phyloP scores from a whole-genome alignment of 2,113 vertebrate species.

The Arothron firmamentum region DNA sequence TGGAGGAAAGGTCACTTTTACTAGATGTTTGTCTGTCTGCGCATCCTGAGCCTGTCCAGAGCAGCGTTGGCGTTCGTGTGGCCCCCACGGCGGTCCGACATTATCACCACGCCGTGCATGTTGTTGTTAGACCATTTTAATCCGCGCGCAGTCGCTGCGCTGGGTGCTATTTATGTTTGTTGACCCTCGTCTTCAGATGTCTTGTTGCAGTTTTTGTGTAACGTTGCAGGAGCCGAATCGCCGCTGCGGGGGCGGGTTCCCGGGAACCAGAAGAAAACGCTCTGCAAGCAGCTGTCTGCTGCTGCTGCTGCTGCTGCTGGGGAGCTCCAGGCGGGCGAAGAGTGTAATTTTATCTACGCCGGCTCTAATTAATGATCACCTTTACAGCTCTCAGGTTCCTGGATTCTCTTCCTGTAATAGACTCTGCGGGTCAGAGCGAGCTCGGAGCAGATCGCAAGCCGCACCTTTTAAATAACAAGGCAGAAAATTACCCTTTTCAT shows the following conservation, averaged over 20 bases:
- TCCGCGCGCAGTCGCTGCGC: no score
- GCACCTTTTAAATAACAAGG: slow-evolving; percentile 44
- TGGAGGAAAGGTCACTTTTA: no score
- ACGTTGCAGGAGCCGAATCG: not conserved
- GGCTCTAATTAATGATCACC: slow-evolving; percentile 27
- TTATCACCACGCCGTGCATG: no score
- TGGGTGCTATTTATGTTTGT: no score
- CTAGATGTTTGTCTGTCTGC: no score
- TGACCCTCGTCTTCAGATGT: not conserved
- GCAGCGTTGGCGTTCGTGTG: no score
- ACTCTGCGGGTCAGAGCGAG: slow-evolving; percentile 11
- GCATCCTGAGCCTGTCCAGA: no score
- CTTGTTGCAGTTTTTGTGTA: not conserved
- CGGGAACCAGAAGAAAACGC: not conserved
- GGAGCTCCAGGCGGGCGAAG: not conserved
- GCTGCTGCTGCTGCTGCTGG: not conserved
- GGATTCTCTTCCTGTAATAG: slow-evolving; percentile 6
- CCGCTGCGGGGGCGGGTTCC: not conserved
- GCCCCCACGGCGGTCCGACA: no score
- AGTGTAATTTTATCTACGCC: not conserved
- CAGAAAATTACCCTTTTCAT: slow-evolving; percentile 43
- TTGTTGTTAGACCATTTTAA: no score
- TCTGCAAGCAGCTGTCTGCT: not conserved
- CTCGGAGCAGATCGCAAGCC: slow-evolving; percentile 21
- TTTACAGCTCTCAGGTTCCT: slow-evolving; percentile 18